Evolutionary conservation across 2,888 invertebrate species (phyloP).

Genomic region (Corythucha ciliata): DNA sequence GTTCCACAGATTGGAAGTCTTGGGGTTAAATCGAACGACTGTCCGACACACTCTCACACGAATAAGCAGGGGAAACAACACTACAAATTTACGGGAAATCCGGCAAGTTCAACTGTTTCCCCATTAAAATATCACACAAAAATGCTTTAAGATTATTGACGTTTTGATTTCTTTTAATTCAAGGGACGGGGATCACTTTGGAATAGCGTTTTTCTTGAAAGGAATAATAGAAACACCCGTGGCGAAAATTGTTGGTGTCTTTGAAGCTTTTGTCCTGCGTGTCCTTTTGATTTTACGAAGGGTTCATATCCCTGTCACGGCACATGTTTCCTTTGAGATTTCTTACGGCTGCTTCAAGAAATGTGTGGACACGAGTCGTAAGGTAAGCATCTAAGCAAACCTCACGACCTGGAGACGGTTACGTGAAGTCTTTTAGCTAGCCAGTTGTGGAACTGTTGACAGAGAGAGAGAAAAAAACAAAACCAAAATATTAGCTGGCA

Average conservation of each 20-base stretch:
- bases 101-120: too few relatives aligned
- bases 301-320: conserved; percentile 66
- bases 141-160: neutral
- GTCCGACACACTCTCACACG: neutral
- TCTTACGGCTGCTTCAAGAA: conserved; percentile 90
- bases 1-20: conserved; percentile 44
- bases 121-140: conserved; percentile 3
- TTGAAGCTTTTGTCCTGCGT: too few relatives aligned
- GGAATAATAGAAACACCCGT: neutral
- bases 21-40: neutral
- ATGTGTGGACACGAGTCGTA: conserved; percentile 85
- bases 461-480: too few relatives aligned
- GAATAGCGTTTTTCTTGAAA: neutral
- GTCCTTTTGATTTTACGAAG: conserved; percentile 33
- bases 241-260: too few relatives aligned
- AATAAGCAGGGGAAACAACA: too few relatives aligned
- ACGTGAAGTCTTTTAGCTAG: conserved; percentile 16
- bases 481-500: too few relatives aligned
- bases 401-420: conserved; percentile 26
- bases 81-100: too few relatives aligned
- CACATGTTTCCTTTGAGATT: conserved; percentile 58
- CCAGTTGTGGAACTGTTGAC: too few relatives aligned
- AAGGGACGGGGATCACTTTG: neutral
- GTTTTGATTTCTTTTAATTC: conserved; percentile 3
- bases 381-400: conserved; percentile 62